Base-by-base conservation (phyloP, 2,113 vertebrate genomes). In the Mungos mungo region DNA sequence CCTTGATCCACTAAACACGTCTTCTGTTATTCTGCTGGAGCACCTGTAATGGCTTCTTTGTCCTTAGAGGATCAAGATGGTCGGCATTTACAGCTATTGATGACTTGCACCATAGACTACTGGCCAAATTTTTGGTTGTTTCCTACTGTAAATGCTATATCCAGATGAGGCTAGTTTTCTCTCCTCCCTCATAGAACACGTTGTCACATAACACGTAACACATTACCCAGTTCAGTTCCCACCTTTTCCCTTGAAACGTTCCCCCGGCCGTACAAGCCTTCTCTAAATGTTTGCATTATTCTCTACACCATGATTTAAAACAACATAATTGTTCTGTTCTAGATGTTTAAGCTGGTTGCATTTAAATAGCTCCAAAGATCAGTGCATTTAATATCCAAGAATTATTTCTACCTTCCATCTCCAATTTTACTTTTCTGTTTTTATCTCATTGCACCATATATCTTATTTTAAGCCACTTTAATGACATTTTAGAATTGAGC, bases 331-430 rank as follows among this genome's bases (percentile, higher is more conserved):
- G 82, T 86, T 89, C 41, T 96, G 19, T 88, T 71, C 33, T 79
- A 81, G 27, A 10, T 83, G 3, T 88, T 91, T 77, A 33, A 91
- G 19, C 84, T 10, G 65, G 4, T 93, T 96, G 31, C 27, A 41
- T 93, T 84, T 91, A 96, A 92, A 79, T 84, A 93, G 8, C 31
- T 92, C 60, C 57, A 3, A 96, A 72, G 11, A 69, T 52, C 13
- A 71, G 2, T 71, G 33, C 23, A 57, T 90, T 95, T 96, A 93
- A 60, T 90, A 69, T 33, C 47, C 11, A 86, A 87, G 60, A 83
- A 80, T 94, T 92, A 50, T 88, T 87, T 93, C 38, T 90, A 4
- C 79, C 54, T 97, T 76, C 68, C 18, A 41, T 76, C 69, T 92
- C 54, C 83, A 41, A 19, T 83, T 95, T 92, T 90, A 84, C 66